Conservation (phyloP, 37 sponge, comb jelly and placozoan species). For the Mnemiopsis leidyi region DNA sequence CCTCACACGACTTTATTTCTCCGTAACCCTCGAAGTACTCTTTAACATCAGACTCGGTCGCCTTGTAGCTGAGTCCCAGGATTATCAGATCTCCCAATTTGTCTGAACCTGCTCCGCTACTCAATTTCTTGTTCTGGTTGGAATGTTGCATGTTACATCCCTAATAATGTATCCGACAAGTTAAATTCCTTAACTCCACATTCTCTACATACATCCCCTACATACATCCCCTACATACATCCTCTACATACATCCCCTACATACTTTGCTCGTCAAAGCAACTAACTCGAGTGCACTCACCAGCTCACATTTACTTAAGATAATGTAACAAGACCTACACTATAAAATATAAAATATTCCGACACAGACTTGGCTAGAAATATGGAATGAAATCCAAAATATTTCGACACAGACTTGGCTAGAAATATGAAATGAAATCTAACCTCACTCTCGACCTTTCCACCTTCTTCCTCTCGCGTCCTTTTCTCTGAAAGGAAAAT, state of each 20-base stretch:
- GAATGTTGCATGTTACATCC: too few relatives aligned
- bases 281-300: too few relatives aligned
- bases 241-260: too few relatives aligned
- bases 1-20: conserved; percentile 25
- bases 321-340: too few relatives aligned
- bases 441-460: not conserved
- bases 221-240: too few relatives aligned
- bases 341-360: too few relatives aligned
- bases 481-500: conserved; percentile 30
- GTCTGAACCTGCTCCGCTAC: not conserved
- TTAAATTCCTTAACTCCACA: not conserved
- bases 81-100: conserved; percentile 41
- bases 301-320: too few relatives aligned
- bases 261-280: too few relatives aligned
- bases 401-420: too few relatives aligned
- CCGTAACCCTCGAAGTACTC: conserved; percentile 7
- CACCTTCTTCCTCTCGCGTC: conserved; percentile 24
- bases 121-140: not conserved
- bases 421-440: not conserved
- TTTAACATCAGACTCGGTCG: not conserved
- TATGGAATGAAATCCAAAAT: not conserved
- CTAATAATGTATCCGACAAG: too few relatives aligned
- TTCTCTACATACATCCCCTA: not conserved
- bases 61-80: conserved; percentile 32
- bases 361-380: too few relatives aligned